These are phyloP conservation scores for Harmothoe impar DNA, from an alignment of 2,888 invertebrate species.

Conservation along the genomic window DNA sequence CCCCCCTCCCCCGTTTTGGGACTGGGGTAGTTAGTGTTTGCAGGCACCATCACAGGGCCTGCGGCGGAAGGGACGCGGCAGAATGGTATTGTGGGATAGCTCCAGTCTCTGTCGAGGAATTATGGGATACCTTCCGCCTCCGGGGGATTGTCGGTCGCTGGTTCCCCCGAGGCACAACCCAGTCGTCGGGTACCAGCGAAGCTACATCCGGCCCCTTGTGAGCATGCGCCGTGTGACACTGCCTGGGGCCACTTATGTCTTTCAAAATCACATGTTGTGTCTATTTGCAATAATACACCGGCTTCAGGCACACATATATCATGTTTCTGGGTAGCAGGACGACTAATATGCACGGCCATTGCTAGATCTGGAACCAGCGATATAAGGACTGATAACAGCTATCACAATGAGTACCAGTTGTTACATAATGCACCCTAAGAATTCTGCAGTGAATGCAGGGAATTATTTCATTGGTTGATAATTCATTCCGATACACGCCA, in stretches of 20 bases:
- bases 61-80: not conserved
- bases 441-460: no score
- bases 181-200: not conserved
- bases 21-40: slow-evolving; percentile 14
- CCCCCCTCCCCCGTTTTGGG: no score
- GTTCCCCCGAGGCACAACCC: not conserved
- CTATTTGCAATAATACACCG: no score
- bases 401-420: no score
- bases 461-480: no score
- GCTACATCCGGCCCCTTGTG: not conserved
- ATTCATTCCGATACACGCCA: no score
- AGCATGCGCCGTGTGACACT: not conserved
- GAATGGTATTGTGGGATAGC: slow-evolving; percentile 20
- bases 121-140: slow-evolving; percentile 29
- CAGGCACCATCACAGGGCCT: not conserved
- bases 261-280: not conserved
- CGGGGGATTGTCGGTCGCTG: slow-evolving; percentile 11
- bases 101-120: slow-evolving; percentile 21
- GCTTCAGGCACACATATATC: no score
- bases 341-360: no score
- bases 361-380: no score
- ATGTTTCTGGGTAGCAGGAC: no score
- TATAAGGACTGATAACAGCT: no score
- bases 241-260: slow-evolving; percentile 6
- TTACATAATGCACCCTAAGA: no score